A percentile compares a stretch with the other conserved stretches of the same genome.
Conservation (phyloP, 2,888 invertebrate species). For the Harpagoxenus sublaevis region DNA sequence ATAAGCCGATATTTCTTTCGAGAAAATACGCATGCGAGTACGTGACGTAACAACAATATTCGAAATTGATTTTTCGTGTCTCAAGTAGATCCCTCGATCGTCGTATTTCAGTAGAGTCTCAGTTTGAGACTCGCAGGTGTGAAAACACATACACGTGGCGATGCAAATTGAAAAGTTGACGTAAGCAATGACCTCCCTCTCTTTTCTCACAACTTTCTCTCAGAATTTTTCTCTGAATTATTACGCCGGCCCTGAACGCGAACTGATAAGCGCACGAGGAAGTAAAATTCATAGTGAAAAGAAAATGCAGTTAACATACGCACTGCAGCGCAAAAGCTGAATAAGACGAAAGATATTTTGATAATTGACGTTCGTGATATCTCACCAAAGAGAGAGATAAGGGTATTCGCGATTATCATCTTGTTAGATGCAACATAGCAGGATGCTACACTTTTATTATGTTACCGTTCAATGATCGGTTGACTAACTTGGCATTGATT, state of each 20-base stretch:
- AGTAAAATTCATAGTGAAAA: neutral
- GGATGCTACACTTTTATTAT: neutral
- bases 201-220: neutral
- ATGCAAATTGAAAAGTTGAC: neutral
- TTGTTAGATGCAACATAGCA: neutral
- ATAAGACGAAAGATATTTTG: neutral
- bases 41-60: neutral
- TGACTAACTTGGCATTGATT: neutral
- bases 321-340: neutral
- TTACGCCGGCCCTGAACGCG: neutral
- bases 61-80: conserved; percentile 4
- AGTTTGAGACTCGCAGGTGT: neutral
- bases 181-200: neutral
- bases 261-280: neutral
- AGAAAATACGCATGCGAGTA: neutral
- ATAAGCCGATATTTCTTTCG: neutral
- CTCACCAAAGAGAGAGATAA: neutral
- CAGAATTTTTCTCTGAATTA: conserved; percentile 15
- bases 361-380: neutral
- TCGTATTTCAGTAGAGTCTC: neutral
- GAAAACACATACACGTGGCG: neutral
- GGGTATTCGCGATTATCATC: neutral
- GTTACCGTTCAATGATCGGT: neutral
- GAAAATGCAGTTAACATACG: neutral
- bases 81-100: neutral